Percentiles rank a stretch among this genome's conserved stretches.
Evolutionary conservation across 2,113 vertebrate genomes (phyloP).

Genomic region (Thunnus maccoyii): DNA sequence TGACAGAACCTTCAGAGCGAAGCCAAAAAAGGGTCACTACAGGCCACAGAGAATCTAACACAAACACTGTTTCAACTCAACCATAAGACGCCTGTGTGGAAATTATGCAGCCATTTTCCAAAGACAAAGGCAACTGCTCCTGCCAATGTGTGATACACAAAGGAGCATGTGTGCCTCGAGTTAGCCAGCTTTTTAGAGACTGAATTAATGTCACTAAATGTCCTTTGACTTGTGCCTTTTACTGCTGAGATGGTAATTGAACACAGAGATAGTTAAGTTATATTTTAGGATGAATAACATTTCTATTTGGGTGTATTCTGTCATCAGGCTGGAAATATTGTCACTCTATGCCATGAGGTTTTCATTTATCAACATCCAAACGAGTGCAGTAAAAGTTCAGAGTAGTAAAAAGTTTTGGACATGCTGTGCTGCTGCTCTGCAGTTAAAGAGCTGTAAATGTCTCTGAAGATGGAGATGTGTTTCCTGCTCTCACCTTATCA

Average conservation of each 20-base stretch:
- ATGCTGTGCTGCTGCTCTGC: conserved; percentile 3
- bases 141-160: conserved; percentile 46
- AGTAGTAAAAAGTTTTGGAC: conserved; percentile 29
- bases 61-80: conserved; percentile 46
- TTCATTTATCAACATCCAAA: conserved; percentile 44
- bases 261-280: conserved; percentile 37
- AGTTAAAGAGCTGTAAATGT: conserved; percentile 23
- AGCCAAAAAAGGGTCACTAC: conserved; percentile 52
- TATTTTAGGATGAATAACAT: conserved; percentile 46
- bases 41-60: conserved; percentile 26
- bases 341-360: conserved; percentile 31
- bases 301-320: conserved; percentile 37
- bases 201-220: conserved; percentile 51
- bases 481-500: background rate
- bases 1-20: conserved; percentile 57
- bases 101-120: conserved; percentile 61
- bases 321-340: conserved; percentile 25
- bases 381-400: conserved; percentile 28
- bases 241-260: conserved; percentile 29
- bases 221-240: conserved; percentile 50
- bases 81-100: conserved; percentile 40
- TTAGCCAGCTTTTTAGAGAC: conserved; percentile 25
- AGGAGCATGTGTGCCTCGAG: conserved; percentile 36
- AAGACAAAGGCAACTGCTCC: conserved; percentile 62
- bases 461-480: conserved; percentile 5